phyloP scores from a whole-genome alignment of 23 tunicate species.

The Aplidium turbinatum region DNA sequence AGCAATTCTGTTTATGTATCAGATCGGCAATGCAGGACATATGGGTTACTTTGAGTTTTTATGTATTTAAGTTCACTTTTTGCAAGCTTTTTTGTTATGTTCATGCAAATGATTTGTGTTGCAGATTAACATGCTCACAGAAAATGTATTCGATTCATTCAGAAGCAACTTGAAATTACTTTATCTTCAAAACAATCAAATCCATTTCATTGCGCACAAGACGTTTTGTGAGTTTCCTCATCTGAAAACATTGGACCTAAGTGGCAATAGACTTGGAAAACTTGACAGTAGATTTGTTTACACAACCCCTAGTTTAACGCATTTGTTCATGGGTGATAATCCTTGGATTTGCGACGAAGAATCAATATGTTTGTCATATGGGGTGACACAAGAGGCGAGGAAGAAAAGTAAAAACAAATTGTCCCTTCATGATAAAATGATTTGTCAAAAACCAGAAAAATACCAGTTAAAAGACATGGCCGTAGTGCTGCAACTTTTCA shows the following conservation, averaged over 20 bases:
- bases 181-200: constrained; percentile 70
- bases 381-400: not conserved
- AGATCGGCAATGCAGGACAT: too few species aligned
- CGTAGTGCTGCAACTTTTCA: too few species aligned
- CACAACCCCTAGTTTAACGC: constrained; percentile 11
- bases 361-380: constrained; percentile 37
- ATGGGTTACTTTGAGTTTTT: too few species aligned
- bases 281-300: constrained; percentile 47
- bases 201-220: constrained; percentile 24
- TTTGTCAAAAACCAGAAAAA: constrained; percentile 29
- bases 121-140: constrained; percentile 43
- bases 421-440: constrained; percentile 12
- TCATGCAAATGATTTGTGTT: not conserved
- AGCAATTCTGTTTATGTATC: too few species aligned
- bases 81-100: too few species aligned
- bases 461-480: constrained; percentile 6
- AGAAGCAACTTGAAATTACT: constrained; percentile 36
- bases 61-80: too few species aligned
- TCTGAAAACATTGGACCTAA: constrained; percentile 71
- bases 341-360: constrained; percentile 62
- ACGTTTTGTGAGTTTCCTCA: constrained; percentile 39
- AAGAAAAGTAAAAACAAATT: not conserved
- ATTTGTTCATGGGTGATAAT: constrained; percentile 61
- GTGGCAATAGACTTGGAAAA: constrained; percentile 47
- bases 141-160: constrained; percentile 32